These are phyloP conservation scores for Ivindomyrus marchei DNA, from an alignment of 2,113 vertebrate genomes.

Conservation along the genomic window DNA sequence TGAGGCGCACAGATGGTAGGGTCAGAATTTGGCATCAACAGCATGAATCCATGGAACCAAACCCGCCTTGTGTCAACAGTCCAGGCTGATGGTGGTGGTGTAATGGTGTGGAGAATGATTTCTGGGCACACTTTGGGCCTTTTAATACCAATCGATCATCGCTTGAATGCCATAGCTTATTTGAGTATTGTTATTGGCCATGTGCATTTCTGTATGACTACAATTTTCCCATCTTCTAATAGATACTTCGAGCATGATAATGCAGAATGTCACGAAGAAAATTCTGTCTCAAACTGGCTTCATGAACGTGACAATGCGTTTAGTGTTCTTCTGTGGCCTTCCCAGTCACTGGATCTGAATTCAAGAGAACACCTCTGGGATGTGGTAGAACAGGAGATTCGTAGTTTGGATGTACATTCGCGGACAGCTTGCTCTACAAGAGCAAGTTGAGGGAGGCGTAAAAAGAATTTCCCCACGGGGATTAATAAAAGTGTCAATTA, in stretches of 20 bases:
- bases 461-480: no score
- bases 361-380: neutral
- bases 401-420: neutral
- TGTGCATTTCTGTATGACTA: neutral
- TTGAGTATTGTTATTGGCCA: neutral
- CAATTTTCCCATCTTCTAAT: neutral
- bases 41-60: neutral
- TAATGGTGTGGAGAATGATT: neutral
- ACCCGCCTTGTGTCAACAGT: neutral
- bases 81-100: neutral
- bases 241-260: neutral
- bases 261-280: neutral
- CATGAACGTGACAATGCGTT: neutral
- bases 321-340: neutral
- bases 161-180: neutral
- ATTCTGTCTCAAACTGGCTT: neutral
- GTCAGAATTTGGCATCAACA: neutral
- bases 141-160: neutral
- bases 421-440: no score
- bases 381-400: neutral
- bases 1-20: neutral
- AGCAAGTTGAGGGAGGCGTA: no score
- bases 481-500: no score
- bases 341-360: neutral
- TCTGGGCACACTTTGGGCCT: neutral